These are phyloP conservation scores for Plectrocnemia conspersa DNA, from an alignment of 1,140 invertebrate species.

Conservation along the genomic window DNA sequence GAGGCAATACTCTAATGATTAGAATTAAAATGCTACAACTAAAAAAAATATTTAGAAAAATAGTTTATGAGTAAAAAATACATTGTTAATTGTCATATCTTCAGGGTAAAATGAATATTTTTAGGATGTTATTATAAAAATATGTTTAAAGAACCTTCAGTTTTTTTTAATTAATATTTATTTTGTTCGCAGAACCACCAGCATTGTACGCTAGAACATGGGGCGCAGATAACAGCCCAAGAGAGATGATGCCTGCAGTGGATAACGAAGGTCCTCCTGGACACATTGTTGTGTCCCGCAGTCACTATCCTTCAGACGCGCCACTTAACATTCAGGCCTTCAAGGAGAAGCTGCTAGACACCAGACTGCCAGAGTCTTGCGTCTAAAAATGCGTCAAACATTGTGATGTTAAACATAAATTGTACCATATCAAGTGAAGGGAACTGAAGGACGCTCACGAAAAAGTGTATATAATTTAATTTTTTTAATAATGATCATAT, in stretches of 20 bases:
- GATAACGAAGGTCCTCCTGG: constrained; percentile 38
- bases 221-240: constrained; percentile 15
- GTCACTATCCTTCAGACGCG: constrained; percentile 40
- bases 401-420: not conserved
- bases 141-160: not conserved
- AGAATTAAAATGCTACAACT: too few species aligned
- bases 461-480: too few species aligned
- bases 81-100: too few species aligned
- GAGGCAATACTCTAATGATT: too few species aligned
- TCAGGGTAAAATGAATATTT: too few species aligned
- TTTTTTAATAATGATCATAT: too few species aligned
- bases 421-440: not conserved
- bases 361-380: constrained; percentile 69
- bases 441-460: too few species aligned
- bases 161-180: not conserved
- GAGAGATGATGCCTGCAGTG: constrained; percentile 23
- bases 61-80: too few species aligned
- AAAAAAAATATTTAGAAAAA: too few species aligned
- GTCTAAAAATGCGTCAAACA: constrained; percentile 51
- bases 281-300: constrained; percentile 10
- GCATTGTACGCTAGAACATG: constrained; percentile 30
- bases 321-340: constrained; percentile 63
- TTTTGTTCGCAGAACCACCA: constrained; percentile 23
- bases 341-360: constrained; percentile 68
- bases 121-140: too few species aligned